A percentile compares a stretch with the other conserved stretches of the same genome.
These are phyloP conservation scores for Genyomyrus donnyi DNA, from an alignment of 2,113 vertebrate genomes.

Conservation along the genomic window DNA sequence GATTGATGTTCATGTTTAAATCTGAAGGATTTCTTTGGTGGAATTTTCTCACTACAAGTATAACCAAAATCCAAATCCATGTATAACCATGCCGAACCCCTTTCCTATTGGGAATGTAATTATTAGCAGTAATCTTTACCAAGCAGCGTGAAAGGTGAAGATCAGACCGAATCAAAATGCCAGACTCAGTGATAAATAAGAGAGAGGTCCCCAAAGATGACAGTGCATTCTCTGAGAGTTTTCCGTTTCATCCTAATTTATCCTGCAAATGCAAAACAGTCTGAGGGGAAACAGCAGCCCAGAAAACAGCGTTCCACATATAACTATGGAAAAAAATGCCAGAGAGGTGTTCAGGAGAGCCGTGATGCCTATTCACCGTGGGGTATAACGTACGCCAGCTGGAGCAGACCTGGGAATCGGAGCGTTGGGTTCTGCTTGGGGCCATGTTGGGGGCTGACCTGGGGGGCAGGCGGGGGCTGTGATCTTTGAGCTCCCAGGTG, in stretches of 20 bases:
- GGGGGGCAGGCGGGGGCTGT: constrained; percentile 16
- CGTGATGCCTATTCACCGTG: not conserved
- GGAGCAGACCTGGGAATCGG: not conserved
- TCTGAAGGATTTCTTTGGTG: not conserved
- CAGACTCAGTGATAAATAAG: constrained; percentile 37
- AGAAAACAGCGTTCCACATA: not conserved
- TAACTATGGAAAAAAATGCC: not conserved
- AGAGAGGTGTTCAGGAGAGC: not conserved
- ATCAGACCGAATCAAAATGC: constrained; percentile 38
- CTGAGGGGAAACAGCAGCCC: constrained; percentile 27
- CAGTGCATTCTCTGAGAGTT: constrained; percentile 32
- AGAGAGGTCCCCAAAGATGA: constrained; percentile 44
- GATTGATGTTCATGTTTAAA: not conserved
- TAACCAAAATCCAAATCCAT: not conserved
- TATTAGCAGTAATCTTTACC: constrained; percentile 15
- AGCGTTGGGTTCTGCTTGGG: not conserved
- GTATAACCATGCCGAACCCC: not conserved
- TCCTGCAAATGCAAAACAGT: constrained; percentile 15
- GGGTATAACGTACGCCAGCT: not conserved
- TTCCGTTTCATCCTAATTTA: constrained; percentile 24
- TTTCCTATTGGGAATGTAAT: not conserved
- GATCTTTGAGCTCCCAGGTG: constrained; percentile 33
- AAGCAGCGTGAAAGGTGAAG: constrained; percentile 32
- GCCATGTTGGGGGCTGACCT: not conserved
- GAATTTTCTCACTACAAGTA: not conserved